Conservation (phyloP, 1,140 invertebrate species). For the Heliconius himera region DNA sequence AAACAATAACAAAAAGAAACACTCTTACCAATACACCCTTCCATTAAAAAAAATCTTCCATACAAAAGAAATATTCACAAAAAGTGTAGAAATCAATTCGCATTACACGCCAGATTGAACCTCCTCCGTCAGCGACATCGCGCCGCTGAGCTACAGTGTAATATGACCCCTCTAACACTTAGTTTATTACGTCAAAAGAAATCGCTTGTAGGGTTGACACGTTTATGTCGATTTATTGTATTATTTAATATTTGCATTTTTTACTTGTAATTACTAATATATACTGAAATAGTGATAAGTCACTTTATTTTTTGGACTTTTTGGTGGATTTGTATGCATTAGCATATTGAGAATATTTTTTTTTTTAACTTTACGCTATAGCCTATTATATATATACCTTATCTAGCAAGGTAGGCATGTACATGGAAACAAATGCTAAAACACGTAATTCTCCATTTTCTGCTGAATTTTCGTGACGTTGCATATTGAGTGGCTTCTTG, state of each 20-base stretch:
- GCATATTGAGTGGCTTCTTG: no score
- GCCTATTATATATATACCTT: no score
- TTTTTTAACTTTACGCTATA: no score
- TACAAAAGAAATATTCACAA: not conserved
- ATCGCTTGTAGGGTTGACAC: conserved; percentile 8
- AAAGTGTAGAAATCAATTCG: not conserved
- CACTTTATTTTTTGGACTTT: no score
- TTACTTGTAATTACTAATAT: not conserved
- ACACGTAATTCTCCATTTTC: no score
- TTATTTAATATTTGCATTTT: not conserved
- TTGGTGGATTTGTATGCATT: no score
- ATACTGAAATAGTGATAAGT: no score
- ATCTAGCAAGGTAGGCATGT: no score
- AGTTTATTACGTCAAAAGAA: conserved; percentile 13
- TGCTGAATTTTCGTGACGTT: no score
- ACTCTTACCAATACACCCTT: not conserved
- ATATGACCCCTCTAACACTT: conserved; percentile 4
- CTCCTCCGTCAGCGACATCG: not conserved
- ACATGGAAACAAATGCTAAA: no score
- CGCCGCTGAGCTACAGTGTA: not conserved
- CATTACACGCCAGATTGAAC: conserved; percentile 8
- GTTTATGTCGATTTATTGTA: not conserved
- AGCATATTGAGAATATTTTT: no score
- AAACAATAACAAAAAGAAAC: not conserved
- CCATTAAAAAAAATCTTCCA: not conserved